Percentiles rank a stretch among this genome's conserved stretches.
Evolutionary conservation across 2,888 invertebrate genomes (phyloP).

Genomic region (Drosophila mulleri): DNA sequence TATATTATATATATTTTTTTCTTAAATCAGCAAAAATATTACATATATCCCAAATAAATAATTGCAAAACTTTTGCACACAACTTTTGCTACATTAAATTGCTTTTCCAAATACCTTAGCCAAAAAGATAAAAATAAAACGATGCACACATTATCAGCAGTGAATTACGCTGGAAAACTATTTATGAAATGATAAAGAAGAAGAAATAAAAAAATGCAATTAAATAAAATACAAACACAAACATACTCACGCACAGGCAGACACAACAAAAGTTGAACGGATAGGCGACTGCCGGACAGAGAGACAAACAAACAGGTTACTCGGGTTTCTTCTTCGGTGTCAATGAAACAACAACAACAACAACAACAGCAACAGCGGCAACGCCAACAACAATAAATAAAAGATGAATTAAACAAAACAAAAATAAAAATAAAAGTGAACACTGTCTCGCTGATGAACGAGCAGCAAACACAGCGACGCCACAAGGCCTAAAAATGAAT

Average conservation of each 20-base stretch:
- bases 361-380: constrained; percentile 32
- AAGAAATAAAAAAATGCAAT: constrained; percentile 40
- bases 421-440: constrained; percentile 42
- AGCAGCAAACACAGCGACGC: constrained; percentile 39
- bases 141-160: constrained; percentile 38
- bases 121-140: constrained; percentile 18
- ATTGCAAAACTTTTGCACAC: neutral
- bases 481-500: constrained; percentile 26
- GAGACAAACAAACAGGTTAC: constrained; percentile 74
- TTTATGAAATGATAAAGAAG: constrained; percentile 46
- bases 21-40: neutral
- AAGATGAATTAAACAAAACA: constrained; percentile 43
- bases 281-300: constrained; percentile 35
- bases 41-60: neutral
- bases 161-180: constrained; percentile 37
- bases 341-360: constrained; percentile 64
- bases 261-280: constrained; percentile 38
- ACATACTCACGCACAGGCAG: neutral
- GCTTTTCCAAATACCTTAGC: constrained; percentile 9
- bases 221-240: constrained; percentile 32
- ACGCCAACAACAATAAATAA: constrained; percentile 38
- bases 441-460: constrained; percentile 46
- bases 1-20: too few relatives aligned
- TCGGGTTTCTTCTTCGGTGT: constrained; percentile 79
- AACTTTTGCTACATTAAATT: constrained; percentile 24